Conservation (phyloP, 2,888 invertebrate species). For the Disparrhopalites patrizii region DNA sequence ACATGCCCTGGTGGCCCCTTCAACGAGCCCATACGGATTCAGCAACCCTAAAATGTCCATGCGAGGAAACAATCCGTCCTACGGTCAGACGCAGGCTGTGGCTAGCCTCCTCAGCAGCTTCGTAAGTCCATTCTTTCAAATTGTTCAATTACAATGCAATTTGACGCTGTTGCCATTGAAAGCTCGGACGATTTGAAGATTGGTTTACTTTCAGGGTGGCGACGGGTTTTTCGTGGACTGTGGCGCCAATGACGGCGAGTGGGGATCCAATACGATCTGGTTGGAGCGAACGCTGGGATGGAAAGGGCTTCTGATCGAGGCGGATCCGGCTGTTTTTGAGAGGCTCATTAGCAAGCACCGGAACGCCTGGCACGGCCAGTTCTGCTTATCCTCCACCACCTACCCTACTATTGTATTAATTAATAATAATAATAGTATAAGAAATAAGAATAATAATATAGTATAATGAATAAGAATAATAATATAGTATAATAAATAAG, state of each 20-base stretch:
- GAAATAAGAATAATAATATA: neutral
- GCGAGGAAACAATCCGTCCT: neutral
- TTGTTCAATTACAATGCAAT: neutral
- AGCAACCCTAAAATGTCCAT: too few species aligned
- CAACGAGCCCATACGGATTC: too few species aligned
- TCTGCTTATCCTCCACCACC: slow-evolving; percentile 49
- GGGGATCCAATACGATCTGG: slow-evolving; percentile 51
- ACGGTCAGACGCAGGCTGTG: neutral
- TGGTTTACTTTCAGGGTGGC: neutral
- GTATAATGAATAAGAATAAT: neutral
- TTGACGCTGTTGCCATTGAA: neutral
- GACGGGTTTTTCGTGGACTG: neutral
- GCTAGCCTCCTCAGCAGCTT: neutral
- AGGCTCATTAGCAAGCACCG: slow-evolving; percentile 49
- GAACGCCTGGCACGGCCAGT: slow-evolving; percentile 50
- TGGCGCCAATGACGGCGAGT: slow-evolving; percentile 50
- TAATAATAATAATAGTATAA: neutral
- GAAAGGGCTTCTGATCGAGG: slow-evolving; percentile 51
- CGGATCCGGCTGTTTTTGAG: slow-evolving; percentile 50
- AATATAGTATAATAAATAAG: neutral
- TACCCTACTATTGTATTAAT: slow-evolving; percentile 37
- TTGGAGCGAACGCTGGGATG: slow-evolving; percentile 50
- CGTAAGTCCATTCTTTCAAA: neutral
- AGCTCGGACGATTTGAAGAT: neutral
- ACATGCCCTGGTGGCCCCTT: too few species aligned